phyloP scores from a whole-genome alignment of 2,113 vertebrate genomes.

The Apteryx mantelli region DNA sequence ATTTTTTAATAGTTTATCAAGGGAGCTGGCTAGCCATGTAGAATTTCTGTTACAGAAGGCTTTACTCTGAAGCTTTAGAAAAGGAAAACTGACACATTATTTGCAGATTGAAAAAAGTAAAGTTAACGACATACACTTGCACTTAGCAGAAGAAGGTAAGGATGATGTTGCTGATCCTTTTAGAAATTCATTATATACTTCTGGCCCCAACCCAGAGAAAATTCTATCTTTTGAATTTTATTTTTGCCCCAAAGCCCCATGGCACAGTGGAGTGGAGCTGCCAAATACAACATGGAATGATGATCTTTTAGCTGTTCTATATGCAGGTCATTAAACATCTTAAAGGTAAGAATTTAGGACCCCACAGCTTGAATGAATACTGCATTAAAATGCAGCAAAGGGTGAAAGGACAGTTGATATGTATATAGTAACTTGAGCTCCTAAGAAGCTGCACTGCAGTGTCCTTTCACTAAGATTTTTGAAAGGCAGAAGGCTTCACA shows the following conservation, averaged over 20 bases:
- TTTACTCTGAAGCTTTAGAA: neutral
- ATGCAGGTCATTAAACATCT: neutral
- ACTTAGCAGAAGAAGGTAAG: neutral
- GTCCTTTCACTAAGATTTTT: neutral
- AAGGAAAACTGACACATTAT: neutral
- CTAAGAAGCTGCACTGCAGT: neutral
- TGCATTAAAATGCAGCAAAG: neutral
- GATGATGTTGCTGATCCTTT: neutral
- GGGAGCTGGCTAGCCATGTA: neutral
- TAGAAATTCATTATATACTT: neutral
- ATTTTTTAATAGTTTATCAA: neutral
- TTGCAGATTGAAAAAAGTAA: neutral
- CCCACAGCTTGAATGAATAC: neutral
- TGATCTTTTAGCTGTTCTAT: neutral
- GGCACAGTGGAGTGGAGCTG: neutral
- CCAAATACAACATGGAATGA: neutral
- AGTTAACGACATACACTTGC: neutral
- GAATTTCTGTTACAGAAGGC: neutral
- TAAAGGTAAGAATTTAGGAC: neutral
- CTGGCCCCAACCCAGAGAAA: accelerated
- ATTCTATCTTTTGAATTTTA: neutral
- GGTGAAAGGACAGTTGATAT: accelerated
- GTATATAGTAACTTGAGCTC: neutral
- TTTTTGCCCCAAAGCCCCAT: neutral
- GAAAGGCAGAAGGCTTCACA: neutral